phyloP scores from a whole-genome alignment of 23 tunicate genomes.

The Halocynthia aurantium region DNA sequence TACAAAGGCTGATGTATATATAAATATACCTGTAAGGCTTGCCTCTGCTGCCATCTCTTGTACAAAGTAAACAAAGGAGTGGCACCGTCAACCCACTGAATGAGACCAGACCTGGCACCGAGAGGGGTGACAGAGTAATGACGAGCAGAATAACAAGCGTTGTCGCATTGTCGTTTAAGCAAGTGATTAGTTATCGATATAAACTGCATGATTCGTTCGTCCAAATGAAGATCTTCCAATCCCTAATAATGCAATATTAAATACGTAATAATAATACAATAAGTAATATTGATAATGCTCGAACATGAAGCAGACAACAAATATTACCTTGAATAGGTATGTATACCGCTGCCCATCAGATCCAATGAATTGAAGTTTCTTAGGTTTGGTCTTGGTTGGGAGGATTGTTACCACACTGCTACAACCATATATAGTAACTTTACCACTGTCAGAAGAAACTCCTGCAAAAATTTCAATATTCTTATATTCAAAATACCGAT shows the following conservation, averaged over 20 bases:
- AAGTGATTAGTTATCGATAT: conserved; percentile 82
- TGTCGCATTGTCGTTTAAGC: conserved; percentile 68
- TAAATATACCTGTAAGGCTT: conserved; percentile 26
- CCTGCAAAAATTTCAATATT: conserved; percentile 29
- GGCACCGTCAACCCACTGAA: conserved; percentile 98
- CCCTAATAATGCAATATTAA: conserved; percentile 45
- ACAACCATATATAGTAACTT: conserved; percentile 75
- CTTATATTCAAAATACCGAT: too few species aligned
- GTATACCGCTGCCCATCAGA: conserved; percentile 91
- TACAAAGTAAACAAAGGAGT: conserved; percentile 90
- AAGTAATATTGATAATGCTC: not conserved
- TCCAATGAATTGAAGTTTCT: conserved; percentile 94
- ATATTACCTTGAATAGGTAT: conserved; percentile 78
- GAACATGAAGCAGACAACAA: not conserved
- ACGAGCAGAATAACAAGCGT: conserved; percentile 75
- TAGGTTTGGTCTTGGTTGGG: conserved; percentile 98
- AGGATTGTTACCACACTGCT: conserved; percentile 89
- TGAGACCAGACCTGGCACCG: conserved; percentile 96
- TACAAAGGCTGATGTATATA: not conserved
- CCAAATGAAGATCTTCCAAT: conserved; percentile 96
- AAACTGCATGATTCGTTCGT: conserved; percentile 99
- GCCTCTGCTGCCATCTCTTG: conserved; percentile 98
- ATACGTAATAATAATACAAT: not conserved
- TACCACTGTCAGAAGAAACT: conserved; percentile 44
- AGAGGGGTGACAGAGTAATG: conserved; percentile 98